Percentiles rank a stretch among this genome's conserved stretches.
Evolutionary conservation across 2,113 vertebrate genomes (phyloP).

Genomic region (Arenaria interpres): DNA sequence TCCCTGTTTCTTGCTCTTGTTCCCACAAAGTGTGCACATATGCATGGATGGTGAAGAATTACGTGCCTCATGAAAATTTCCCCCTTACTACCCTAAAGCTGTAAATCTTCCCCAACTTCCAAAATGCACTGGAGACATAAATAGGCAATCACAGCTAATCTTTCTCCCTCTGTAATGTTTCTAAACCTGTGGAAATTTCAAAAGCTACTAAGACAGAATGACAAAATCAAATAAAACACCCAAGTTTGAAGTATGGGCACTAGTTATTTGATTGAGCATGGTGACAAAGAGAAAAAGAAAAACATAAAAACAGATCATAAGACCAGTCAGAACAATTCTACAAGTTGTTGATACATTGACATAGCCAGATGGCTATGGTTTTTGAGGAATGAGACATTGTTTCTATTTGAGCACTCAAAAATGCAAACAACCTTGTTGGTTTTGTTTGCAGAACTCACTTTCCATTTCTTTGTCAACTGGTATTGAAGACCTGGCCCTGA

Average conservation of each 20-base stretch:
- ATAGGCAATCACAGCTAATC: not conserved
- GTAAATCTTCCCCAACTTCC: not conserved
- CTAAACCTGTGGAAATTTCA: constrained; percentile 9
- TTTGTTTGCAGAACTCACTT: not conserved
- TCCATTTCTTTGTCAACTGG: not conserved
- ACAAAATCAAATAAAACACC: not conserved
- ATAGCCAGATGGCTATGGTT: not conserved
- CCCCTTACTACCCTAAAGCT: not conserved
- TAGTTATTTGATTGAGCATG: not conserved
- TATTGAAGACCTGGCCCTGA: not conserved
- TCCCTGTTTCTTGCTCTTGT: not conserved
- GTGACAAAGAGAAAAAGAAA: constrained; percentile 3
- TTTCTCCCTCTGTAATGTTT: not conserved
- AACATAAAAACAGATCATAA: constrained; percentile 6
- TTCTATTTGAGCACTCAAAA: not conserved
- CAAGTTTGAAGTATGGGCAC: not conserved
- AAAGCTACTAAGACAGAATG: not conserved
- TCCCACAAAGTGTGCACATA: not conserved
- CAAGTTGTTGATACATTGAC: not conserved
- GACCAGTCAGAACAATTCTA: not conserved
- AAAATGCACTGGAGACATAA: not conserved
- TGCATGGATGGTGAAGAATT: not conserved
- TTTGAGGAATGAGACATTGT: not conserved
- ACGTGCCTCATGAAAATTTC: not conserved
- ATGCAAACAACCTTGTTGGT: not conserved